Evolutionary conservation across 2,113 vertebrate species (phyloP).

Genomic region (Macrotis lagotis): DNA sequence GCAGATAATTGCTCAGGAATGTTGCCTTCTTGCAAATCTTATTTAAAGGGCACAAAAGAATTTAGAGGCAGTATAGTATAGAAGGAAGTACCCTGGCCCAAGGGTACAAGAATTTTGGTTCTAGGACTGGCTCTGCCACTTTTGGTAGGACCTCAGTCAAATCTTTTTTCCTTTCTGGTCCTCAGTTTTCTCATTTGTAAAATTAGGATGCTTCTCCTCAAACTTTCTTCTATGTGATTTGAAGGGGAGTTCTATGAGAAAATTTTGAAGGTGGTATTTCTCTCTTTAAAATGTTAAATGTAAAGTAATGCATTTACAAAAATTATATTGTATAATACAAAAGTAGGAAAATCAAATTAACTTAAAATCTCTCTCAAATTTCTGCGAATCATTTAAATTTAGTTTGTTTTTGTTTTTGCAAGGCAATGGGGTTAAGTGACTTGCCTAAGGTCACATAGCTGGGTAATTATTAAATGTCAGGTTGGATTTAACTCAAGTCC

Average conservation of each 20-base stretch:
- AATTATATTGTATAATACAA: neutral
- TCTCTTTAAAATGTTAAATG: neutral
- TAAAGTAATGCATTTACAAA: neutral
- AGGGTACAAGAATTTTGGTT: neutral
- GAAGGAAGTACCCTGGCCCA: neutral
- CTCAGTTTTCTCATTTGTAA: neutral
- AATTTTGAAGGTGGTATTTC: neutral
- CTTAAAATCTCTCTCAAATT: neutral
- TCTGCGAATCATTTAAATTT: neutral
- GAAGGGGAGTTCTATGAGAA: neutral
- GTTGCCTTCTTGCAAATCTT: neutral
- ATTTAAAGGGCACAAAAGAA: neutral
- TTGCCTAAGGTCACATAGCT: too few species aligned
- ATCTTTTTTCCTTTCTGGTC: neutral
- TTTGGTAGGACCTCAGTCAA: neutral
- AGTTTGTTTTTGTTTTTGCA: too few species aligned
- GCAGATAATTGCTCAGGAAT: neutral
- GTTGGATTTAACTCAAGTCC: too few species aligned
- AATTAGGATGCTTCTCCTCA: neutral
- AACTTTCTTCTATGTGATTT: neutral
- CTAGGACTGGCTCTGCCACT: neutral
- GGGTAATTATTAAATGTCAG: too few species aligned
- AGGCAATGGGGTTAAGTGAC: too few species aligned
- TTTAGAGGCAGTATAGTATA: neutral
- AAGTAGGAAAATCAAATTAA: neutral